Evolutionary conservation across 2,113 vertebrate species (phyloP), one percentile per base, ranked within the genome.

Genomic region (Hemibagrus wyckioides): DNA sequence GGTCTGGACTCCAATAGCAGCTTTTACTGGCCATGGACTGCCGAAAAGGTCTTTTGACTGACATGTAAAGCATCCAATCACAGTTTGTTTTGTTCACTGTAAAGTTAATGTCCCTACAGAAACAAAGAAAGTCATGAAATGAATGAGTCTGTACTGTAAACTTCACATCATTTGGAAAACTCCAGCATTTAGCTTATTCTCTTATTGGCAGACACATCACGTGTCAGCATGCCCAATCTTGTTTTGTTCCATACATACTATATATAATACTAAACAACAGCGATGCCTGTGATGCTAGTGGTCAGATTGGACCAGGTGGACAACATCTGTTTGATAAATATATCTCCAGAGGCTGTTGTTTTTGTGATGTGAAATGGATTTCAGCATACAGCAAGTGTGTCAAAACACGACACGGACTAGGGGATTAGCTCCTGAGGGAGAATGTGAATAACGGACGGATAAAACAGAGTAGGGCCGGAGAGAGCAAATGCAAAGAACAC

Each of bases 401-500:
- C 50, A 65, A 59, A 57, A 82, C 50, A 57, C 30, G 30, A 54
- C 50, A 33, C 8, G 19, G 50, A 69, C n/a, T 30, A n/a, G 63
- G 10, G 28, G 13, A 39, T 56, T 71, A 73, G 65, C 48, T 56
- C 33, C 54, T n/a, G 50, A 82, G 63, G 80, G 86, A 33, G 44
- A 89, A 86, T 87, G 88, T 91, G 91, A 92, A 85, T 11, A 23
- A 85, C 30, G 39, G 28, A 77, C 3, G 19, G 63, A 36, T n/a
- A 82, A 57, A 33, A 48, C 6, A 65, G 17, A 19, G 15, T 44
- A 2, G 7, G n/a, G 65, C 86, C 69, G 61, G 33, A 89, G 41
- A 69, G 56, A 73, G 71, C 44, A 33, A 56, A 81, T 76, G 59
- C 63, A 76, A 67, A 86, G 90, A 93, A 93, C 92, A 91, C 88